Base-by-base conservation (phyloP, 1,140 invertebrate genomes). In the Cyphomyrmex costatus region DNA sequence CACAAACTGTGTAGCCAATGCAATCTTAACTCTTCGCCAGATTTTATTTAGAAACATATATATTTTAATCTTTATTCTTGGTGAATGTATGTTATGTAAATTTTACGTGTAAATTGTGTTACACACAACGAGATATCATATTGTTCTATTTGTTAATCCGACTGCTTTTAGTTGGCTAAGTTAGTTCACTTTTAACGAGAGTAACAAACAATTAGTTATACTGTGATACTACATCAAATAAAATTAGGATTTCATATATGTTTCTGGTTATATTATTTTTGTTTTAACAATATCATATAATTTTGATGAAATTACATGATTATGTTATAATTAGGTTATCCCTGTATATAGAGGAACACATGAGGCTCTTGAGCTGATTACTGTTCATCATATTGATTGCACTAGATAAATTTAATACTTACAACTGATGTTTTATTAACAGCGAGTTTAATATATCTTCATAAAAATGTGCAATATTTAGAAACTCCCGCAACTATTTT, bases 311-410 rank as follows among this genome's bases (percentile, higher is more conserved):
- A 73, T 82, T 82, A 82, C 12, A 33, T 12, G 53, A 83, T 42
- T 70, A 73, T 73, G 79, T 74, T n/a, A 74, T 73, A 83, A 83
- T 83, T 83, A 60, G 36, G 27, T 83, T 33, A 42, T 24, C 27
- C 49, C 12, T 42, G 24, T 27, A 60, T 30, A 4, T 49, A 33
- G 53, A 46, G 78, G 16, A 42, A 80, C 12, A 68, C 70, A 80
- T 73, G 68, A 83, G 74, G 53, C 68, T n/a, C 68, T 83, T 74
- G 53, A 74, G 51, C 79, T 49, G 68, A 74, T 83, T 49, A 56
- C 36, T 46, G n/a, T 19, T 66, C 27, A 46, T 46, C 14, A n/a
- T 74, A 80, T 53, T 61, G 33, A 27, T 74, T 42, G 33, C 7
- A 33, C 16, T 82, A 27, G 21, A 61, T 33, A 8, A 61, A 42